Evolutionary conservation across 2,888 invertebrate genomes (phyloP).

Genomic region (Oxytorus armatus): DNA sequence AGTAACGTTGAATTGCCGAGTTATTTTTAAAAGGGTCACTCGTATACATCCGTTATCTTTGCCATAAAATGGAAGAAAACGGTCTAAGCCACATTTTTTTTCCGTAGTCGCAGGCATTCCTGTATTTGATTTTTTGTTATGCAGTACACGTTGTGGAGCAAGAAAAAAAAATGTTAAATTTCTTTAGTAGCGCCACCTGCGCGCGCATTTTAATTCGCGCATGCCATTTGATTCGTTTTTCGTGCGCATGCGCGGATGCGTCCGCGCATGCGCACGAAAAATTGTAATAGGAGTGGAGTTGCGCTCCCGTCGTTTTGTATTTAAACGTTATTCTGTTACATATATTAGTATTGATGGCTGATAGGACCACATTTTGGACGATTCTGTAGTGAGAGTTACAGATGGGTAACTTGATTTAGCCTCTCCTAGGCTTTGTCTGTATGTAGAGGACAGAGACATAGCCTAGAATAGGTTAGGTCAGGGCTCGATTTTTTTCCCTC

Average conservation of each 20-base stretch:
- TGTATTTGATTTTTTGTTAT: too few relatives aligned
- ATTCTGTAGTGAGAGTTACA: constrained; percentile 13
- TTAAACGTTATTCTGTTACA: not conserved
- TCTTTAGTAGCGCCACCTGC: not conserved
- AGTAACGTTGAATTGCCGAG: constrained; percentile 67
- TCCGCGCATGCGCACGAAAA: not conserved
- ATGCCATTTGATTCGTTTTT: not conserved
- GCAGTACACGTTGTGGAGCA: not conserved
- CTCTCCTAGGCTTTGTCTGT: constrained; percentile 85
- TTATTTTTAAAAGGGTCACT: constrained; percentile 82
- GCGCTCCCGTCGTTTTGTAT: too few relatives aligned
- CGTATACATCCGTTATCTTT: too few relatives aligned
- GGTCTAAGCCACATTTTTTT: too few relatives aligned
- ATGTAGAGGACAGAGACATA: constrained; percentile 81
- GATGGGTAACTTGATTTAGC: constrained; percentile 81
- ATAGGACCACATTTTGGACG: not conserved
- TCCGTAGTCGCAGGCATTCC: too few relatives aligned
- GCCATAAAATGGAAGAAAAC: too few relatives aligned
- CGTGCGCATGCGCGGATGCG: too few relatives aligned
- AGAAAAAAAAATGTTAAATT: not conserved
- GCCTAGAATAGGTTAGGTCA: constrained; percentile 84
- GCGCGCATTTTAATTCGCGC: too few relatives aligned
- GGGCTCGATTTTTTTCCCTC: constrained; percentile 74
- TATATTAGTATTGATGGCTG: not conserved
- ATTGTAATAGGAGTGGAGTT: not conserved